These are phyloP conservation scores for Microctonus aethiopoides DNA, from an alignment of 2,888 invertebrate species.

Conservation along the genomic window DNA sequence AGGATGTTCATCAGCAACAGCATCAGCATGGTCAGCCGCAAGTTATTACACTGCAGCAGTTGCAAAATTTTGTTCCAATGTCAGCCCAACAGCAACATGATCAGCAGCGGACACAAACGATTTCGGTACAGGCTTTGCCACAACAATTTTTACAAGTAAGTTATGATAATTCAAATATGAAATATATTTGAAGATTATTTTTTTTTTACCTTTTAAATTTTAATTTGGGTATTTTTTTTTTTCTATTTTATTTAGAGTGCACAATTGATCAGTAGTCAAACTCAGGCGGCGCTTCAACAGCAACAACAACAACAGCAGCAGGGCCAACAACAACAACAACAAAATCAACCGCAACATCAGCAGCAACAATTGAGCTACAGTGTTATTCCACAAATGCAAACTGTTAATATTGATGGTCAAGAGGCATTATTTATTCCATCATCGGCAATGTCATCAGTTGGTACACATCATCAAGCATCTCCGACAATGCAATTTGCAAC, in stretches of 20 bases:
- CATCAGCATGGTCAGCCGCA: constrained; percentile 63
- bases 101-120: constrained; percentile 62
- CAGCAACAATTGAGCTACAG: constrained; percentile 69
- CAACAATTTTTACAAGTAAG: constrained; percentile 70
- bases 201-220: not conserved
- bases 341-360: constrained; percentile 69
- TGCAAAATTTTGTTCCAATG: constrained; percentile 68
- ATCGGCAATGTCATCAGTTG: constrained; percentile 71
- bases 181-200: too few species aligned
- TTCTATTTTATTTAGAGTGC: constrained; percentile 51
- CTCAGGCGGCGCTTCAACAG: constrained; percentile 55
- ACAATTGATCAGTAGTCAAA: constrained; percentile 60
- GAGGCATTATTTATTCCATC: constrained; percentile 93
- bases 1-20: constrained; percentile 46
- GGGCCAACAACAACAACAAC: constrained; percentile 68
- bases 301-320: constrained; percentile 56
- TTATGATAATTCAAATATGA: not conserved
- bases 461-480: constrained; percentile 67
- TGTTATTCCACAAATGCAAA: constrained; percentile 85
- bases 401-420: constrained; percentile 92
- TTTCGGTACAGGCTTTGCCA: constrained; percentile 69
- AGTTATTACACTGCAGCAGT: constrained; percentile 68
- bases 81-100: constrained; percentile 61
- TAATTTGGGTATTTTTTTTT: too few species aligned
- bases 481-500: constrained; percentile 64